A percentile compares a stretch with the other conserved stretches of the same genome.
Conservation (phyloP, 2,113 vertebrate genomes). For the Chaetodon trifascialis region DNA sequence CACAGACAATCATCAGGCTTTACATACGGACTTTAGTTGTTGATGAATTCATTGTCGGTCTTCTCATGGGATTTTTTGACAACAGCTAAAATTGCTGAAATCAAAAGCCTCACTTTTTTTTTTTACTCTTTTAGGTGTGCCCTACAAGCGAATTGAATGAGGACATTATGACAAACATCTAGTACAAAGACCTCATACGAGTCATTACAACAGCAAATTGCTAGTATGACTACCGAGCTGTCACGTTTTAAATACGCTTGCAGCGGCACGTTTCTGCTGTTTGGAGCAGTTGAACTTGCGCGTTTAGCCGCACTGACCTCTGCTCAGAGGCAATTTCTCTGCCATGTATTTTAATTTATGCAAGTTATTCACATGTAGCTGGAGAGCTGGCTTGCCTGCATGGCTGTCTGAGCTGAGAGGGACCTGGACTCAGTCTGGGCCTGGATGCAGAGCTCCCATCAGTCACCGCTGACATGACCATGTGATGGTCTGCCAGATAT, state of each 20-base stretch:
- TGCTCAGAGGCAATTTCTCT: constrained; percentile 63
- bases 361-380: constrained; percentile 72
- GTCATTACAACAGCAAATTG: constrained; percentile 41
- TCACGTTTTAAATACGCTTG: constrained; percentile 52
- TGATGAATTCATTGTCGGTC: not conserved
- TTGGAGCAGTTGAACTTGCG: constrained; percentile 61
- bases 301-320: constrained; percentile 71
- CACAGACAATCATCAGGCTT: not conserved
- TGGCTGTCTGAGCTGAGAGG: constrained; percentile 57
- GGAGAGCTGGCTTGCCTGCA: constrained; percentile 50
- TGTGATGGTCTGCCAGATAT: constrained; percentile 79
- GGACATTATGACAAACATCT: constrained; percentile 14
- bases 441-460: constrained; percentile 68
- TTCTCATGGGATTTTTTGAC: not conserved
- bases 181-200: constrained; percentile 10
- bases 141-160: not conserved
- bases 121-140: not conserved
- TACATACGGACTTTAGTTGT: not conserved
- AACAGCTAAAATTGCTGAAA: not conserved
- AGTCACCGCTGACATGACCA: constrained; percentile 71
- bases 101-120: not conserved
- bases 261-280: constrained; percentile 56
- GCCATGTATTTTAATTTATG: constrained; percentile 73
- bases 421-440: constrained; percentile 63
- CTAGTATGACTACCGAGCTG: constrained; percentile 22